Evolutionary conservation across 1,140 invertebrate species (phyloP).

Genomic region (Coenobita brevimanus): DNA sequence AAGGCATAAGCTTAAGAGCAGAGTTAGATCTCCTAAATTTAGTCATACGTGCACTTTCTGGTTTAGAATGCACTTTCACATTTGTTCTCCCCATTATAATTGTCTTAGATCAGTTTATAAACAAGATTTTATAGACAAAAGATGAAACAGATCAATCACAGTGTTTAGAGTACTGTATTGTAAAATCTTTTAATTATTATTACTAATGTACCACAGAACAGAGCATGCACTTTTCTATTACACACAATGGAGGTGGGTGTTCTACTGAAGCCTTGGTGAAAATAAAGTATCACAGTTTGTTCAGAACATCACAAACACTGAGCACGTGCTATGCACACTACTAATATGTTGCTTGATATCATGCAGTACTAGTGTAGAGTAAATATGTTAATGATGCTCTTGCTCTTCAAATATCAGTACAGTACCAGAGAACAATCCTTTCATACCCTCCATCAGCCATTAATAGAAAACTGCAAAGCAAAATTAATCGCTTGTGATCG

Average conservation of each 20-base stretch:
- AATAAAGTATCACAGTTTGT: conserved; percentile 39
- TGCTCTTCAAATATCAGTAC: neutral
- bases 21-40: neutral
- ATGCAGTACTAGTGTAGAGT: neutral
- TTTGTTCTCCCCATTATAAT: neutral
- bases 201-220: neutral
- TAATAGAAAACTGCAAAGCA: too few relatives aligned
- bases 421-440: too few relatives aligned
- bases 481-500: too few relatives aligned
- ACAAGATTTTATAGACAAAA: neutral
- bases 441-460: too few relatives aligned
- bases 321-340: conserved; percentile 34
- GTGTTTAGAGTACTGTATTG: neutral
- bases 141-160: neutral
- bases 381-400: neutral
- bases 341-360: neutral
- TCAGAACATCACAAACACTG: conserved; percentile 39
- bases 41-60: neutral
- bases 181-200: neutral
- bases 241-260: conserved; percentile 19
- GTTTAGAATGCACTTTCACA: neutral
- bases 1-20: conserved; percentile 30
- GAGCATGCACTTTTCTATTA: neutral
- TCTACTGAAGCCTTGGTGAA: conserved; percentile 8
- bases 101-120: neutral